Percentiles rank a stretch among this genome's conserved stretches.
phyloP scores from a whole-genome alignment of 2,113 vertebrate species.

The Pogona vitticeps region DNA sequence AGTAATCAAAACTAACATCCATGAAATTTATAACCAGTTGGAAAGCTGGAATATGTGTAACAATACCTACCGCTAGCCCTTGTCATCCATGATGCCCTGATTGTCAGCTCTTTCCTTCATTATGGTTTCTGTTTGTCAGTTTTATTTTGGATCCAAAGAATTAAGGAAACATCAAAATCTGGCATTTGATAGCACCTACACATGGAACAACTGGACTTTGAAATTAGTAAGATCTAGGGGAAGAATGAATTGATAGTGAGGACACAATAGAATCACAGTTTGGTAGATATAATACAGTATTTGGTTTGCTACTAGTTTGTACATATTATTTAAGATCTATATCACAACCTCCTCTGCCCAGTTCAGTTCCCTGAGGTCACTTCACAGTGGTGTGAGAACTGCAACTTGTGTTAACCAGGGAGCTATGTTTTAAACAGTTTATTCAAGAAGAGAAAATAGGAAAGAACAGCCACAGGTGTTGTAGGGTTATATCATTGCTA shows the following conservation, averaged over 20 bases:
- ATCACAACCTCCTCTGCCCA: not conserved
- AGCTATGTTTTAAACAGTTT: slow-evolving; percentile 10
- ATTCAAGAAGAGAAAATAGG: slow-evolving; percentile 6
- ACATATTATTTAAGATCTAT: not conserved
- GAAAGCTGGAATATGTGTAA: not conserved
- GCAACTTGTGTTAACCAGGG: slow-evolving; percentile 2
- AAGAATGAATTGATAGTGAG: not conserved
- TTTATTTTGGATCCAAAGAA: no score
- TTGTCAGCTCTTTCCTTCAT: not conserved
- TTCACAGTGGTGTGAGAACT: not conserved
- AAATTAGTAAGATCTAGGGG: not conserved
- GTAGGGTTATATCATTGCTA: not conserved
- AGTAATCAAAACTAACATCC: not conserved
- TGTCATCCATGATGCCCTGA: not conserved
- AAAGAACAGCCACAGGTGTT: not conserved
- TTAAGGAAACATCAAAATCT: not conserved
- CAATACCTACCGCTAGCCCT: not conserved
- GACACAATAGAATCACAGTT: not conserved
- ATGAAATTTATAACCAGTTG: not conserved
- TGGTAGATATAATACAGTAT: not conserved
- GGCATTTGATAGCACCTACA: not conserved
- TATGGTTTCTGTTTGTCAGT: no score
- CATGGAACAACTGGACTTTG: not conserved
- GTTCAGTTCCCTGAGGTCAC: not conserved
- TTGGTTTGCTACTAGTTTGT: not conserved